phyloP scores from a whole-genome alignment of 2,113 vertebrate species.

The Hippocampus zosterae region DNA sequence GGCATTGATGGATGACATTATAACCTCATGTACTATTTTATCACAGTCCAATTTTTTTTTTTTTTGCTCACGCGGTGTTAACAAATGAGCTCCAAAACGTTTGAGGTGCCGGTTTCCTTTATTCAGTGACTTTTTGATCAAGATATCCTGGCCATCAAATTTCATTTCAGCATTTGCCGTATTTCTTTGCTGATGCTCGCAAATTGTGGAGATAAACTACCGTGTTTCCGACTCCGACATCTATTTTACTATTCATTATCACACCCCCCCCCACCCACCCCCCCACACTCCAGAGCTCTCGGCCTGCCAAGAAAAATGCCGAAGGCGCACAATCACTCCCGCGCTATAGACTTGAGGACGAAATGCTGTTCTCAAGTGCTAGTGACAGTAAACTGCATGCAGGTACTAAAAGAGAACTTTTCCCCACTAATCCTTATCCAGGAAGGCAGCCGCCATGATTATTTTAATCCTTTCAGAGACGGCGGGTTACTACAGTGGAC shows the following conservation, averaged over 20 bases:
- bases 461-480: not conserved
- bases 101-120: slow-evolving; percentile 15
- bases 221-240: slow-evolving; percentile 40
- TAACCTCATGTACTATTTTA: slow-evolving; percentile 3
- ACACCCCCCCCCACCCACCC: slow-evolving; percentile 11
- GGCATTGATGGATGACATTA: not conserved
- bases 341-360: slow-evolving; percentile 31
- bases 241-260: slow-evolving; percentile 49
- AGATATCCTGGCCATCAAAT: slow-evolving; percentile 27
- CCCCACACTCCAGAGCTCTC: slow-evolving; percentile 7
- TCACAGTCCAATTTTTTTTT: not conserved
- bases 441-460: not conserved
- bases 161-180: slow-evolving; percentile 26
- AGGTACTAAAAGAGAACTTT: not conserved
- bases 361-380: slow-evolving; percentile 18
- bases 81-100: slow-evolving; percentile 23
- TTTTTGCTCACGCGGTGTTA: slow-evolving; percentile 6
- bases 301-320: slow-evolving; percentile 38
- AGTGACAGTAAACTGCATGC: not conserved
- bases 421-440: not conserved
- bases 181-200: slow-evolving; percentile 29
- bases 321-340: slow-evolving; percentile 18
- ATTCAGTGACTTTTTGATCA: slow-evolving; percentile 14
- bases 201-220: slow-evolving; percentile 33
- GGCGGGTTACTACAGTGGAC: no score